Conservation (phyloP, 2,888 invertebrate genomes). For the Mactromeris polynyma region DNA sequence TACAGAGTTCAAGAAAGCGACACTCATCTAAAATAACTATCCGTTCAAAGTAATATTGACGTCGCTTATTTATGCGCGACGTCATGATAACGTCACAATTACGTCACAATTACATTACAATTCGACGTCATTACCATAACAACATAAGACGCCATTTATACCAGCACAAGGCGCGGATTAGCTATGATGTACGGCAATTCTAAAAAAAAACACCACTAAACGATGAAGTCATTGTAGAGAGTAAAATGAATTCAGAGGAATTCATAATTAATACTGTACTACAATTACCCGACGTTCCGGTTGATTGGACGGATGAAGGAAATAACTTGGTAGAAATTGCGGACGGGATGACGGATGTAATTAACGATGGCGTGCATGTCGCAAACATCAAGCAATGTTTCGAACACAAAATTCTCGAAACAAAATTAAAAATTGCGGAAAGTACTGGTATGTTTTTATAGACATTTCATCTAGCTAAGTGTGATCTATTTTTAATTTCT, state of each 20-base stretch:
- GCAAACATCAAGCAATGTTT: background rate
- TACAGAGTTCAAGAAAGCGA: too few relatives aligned
- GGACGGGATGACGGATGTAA: background rate
- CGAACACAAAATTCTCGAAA: slow-evolving; percentile 10
- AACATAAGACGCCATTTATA: background rate
- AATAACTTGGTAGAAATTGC: background rate
- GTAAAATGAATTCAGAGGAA: background rate
- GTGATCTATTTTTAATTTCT: too few relatives aligned
- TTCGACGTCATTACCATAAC: slow-evolving; percentile 1
- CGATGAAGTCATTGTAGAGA: background rate
- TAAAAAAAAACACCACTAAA: background rate
- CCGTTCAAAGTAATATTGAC: background rate
- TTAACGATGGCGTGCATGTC: background rate
- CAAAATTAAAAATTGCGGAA: slow-evolving; percentile 37
- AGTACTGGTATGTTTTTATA: slow-evolving; percentile 18
- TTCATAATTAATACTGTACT: background rate
- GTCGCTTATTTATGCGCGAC: background rate
- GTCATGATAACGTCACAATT: background rate
- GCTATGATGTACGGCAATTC: background rate
- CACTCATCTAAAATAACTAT: too few relatives aligned
- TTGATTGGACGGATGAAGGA: background rate
- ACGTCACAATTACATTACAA: background rate
- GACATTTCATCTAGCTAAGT: too few relatives aligned
- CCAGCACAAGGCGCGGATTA: background rate
- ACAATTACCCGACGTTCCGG: background rate